phyloP scores from a whole-genome alignment of 1,140 invertebrate genomes.

The Heliconius nattereri region DNA sequence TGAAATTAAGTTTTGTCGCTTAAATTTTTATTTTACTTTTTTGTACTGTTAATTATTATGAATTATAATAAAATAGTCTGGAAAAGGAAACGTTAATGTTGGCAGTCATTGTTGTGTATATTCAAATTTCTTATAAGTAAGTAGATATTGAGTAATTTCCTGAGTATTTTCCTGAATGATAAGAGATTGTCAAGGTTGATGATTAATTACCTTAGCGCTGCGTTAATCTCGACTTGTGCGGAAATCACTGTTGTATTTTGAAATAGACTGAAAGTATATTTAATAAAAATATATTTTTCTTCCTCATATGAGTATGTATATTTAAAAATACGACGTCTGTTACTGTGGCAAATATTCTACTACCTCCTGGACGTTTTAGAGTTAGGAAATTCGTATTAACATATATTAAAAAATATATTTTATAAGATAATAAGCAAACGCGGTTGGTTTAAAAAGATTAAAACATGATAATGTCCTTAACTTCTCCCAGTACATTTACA shows the following conservation, averaged over 20 bases:
- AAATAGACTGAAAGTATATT: slow-evolving; percentile 31
- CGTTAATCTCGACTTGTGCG: slow-evolving; percentile 50
- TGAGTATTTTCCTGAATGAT: slow-evolving; percentile 61
- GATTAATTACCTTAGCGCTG: slow-evolving; percentile 55
- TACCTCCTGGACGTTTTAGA: too few species aligned
- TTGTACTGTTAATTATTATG: not conserved
- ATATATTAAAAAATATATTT: too few species aligned
- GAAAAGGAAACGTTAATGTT: slow-evolving; percentile 19
- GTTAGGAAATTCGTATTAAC: too few species aligned
- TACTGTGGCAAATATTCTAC: not conserved
- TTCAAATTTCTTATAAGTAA: slow-evolving; percentile 38
- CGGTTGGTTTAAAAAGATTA: not conserved
- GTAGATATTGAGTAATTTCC: slow-evolving; percentile 53
- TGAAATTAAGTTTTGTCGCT: not conserved
- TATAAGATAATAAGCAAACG: too few species aligned
- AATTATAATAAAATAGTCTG: not conserved
- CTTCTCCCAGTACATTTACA: not conserved
- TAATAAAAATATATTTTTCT: not conserved
- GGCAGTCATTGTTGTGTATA: slow-evolving; percentile 16
- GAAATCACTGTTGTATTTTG: slow-evolving; percentile 52
- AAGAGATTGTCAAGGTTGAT: slow-evolving; percentile 62
- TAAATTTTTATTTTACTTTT: not conserved
- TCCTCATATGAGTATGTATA: not conserved
- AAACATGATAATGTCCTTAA: not conserved
- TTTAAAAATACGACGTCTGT: not conserved